phyloP scores from a whole-genome alignment of 1,140 invertebrate species.

The Coboldia fuscipes region DNA sequence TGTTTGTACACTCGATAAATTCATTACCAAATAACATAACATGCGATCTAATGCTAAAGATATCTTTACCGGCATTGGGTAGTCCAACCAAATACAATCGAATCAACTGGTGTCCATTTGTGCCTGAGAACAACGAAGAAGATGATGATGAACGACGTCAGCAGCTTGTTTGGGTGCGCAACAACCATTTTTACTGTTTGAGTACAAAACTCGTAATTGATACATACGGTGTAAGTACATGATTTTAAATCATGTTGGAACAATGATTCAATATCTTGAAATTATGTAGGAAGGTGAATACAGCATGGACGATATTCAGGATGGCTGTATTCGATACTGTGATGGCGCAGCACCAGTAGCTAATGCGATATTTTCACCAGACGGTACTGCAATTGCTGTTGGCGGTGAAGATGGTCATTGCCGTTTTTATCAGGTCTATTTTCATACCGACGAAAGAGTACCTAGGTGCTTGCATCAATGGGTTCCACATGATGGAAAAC shows the following conservation, averaged over 20 bases:
- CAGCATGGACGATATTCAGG: too few species aligned
- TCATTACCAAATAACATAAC: slow-evolving; percentile 31
- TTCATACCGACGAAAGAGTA: slow-evolving; percentile 29
- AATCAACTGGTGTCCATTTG: slow-evolving; percentile 81
- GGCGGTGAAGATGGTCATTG: slow-evolving; percentile 70
- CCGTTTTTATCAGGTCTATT: slow-evolving; percentile 73
- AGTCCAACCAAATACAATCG: slow-evolving; percentile 21
- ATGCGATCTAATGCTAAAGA: slow-evolving; percentile 28
- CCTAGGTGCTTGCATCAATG: slow-evolving; percentile 72
- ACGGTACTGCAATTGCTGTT: slow-evolving; percentile 79
- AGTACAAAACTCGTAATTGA: slow-evolving; percentile 13
- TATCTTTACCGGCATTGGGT: slow-evolving; percentile 19
- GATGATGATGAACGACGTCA: slow-evolving; percentile 52
- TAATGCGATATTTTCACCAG: slow-evolving; percentile 77
- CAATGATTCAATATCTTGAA: too few species aligned
- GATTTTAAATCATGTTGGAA: too few species aligned
- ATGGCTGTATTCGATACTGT: slow-evolving; percentile 39
- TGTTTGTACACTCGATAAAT: slow-evolving; percentile 59
- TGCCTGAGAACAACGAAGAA: slow-evolving; percentile 45
- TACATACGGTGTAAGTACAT: slow-evolving; percentile 14
- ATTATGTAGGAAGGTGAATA: too few species aligned
- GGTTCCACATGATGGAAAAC: slow-evolving; percentile 70
- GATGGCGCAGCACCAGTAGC: slow-evolving; percentile 49
- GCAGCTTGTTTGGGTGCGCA: slow-evolving; percentile 60
- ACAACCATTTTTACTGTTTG: slow-evolving; percentile 27